Percentiles rank a stretch among this genome's conserved stretches.
Conservation (phyloP, 1,140 invertebrate species). For the Bathynomus jamesi region DNA sequence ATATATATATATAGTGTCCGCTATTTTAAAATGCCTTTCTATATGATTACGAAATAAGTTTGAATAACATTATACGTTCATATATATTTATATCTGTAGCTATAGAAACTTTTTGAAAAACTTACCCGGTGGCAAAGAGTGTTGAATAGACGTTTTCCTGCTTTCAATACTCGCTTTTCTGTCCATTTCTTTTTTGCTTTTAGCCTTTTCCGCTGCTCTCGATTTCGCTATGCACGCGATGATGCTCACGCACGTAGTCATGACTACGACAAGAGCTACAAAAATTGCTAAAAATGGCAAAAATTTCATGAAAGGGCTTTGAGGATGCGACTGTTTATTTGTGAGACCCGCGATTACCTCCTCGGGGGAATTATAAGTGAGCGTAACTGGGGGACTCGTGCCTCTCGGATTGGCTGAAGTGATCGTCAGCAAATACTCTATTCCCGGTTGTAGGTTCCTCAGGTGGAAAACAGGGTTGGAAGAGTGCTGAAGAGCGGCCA, state of each 20-base stretch:
- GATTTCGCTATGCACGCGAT: neutral
- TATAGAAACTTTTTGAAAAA: neutral
- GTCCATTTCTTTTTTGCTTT: neutral
- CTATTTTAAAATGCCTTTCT: too few species aligned
- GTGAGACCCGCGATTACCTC: neutral
- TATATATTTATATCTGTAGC: neutral
- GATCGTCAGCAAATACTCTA: slow-evolving; percentile 58
- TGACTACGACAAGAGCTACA: neutral
- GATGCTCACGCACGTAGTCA: neutral
- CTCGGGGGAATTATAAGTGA: slow-evolving; percentile 41
- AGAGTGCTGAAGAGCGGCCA: slow-evolving; percentile 20
- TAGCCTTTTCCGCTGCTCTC: neutral
- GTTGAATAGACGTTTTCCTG: neutral
- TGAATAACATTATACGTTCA: neutral
- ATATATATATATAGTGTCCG: too few species aligned
- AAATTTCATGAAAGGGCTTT: neutral
- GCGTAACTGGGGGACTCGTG: slow-evolving; percentile 56
- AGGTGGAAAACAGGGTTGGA: slow-evolving; percentile 52
- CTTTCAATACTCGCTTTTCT: neutral
- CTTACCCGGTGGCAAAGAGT: neutral
- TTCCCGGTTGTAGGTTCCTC: slow-evolving; percentile 64
- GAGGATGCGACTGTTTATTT: neutral
- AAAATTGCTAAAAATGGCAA: neutral
- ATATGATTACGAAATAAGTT: too few species aligned
- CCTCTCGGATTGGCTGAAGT: slow-evolving; percentile 57